Percentiles rank a stretch among this genome's conserved stretches.
phyloP scores from a whole-genome alignment of 2,797 vertebrate species.

The Microhierax caerulescens region DNA sequence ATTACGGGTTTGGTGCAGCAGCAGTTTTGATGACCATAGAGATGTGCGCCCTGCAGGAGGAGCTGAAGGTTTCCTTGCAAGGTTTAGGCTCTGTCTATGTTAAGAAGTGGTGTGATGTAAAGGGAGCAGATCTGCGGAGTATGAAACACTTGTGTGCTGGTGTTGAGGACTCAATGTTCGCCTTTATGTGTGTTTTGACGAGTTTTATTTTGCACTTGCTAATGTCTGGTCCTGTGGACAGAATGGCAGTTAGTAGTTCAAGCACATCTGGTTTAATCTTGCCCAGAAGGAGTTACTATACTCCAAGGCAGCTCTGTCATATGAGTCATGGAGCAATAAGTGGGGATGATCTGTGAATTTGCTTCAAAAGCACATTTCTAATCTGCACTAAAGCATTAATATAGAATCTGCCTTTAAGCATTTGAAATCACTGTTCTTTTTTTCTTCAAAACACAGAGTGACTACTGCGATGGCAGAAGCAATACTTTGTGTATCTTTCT shows the following conservation, averaged over 20 bases:
- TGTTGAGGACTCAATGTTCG: not conserved
- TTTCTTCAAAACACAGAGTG: not conserved
- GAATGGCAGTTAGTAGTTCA: not conserved
- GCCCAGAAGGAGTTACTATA: not conserved
- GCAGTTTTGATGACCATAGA: not conserved
- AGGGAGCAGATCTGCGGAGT: not conserved
- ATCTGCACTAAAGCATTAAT: not conserved
- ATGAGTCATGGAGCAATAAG: not conserved
- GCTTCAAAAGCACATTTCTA: constrained; percentile 21
- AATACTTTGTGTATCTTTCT: not conserved
- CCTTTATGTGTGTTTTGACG: not conserved
- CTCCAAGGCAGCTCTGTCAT: not conserved
- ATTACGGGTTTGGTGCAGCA: not conserved
- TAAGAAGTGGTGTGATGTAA: not conserved
- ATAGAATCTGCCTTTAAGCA: not conserved
- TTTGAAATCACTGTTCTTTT: not conserved
- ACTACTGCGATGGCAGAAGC: not conserved
- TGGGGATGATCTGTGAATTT: not conserved
- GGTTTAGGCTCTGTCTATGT: accelerated
- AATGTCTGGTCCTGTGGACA: not conserved
- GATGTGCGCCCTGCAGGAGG: not conserved
- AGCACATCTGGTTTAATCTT: not conserved
- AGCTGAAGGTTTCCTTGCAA: not conserved
- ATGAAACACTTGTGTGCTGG: accelerated
- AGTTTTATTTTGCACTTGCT: not conserved